These are phyloP conservation scores for Brachyptera putata DNA, from an alignment of 2,888 invertebrate species.

Conservation along the genomic window DNA sequence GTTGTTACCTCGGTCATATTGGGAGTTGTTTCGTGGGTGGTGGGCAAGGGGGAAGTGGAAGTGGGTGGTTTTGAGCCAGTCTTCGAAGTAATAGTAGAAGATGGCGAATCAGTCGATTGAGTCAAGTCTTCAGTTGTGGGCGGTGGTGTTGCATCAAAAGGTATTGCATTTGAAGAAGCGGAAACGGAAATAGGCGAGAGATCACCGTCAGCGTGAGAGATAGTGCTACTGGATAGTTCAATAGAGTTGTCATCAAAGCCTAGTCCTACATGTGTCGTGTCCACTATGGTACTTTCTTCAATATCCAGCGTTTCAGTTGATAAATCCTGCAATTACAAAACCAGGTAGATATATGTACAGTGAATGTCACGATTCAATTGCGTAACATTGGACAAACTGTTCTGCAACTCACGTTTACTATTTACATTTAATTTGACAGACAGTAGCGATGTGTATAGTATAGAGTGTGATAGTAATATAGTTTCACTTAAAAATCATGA, in stretches of 20 bases:
- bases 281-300: conserved; percentile 11
- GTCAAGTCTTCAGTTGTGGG: conserved; percentile 37
- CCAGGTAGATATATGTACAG: not conserved
- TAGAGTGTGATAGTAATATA: too few relatives aligned
- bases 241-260: not conserved
- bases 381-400: too few relatives aligned
- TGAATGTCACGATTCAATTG: too few relatives aligned
- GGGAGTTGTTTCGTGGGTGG: conserved; percentile 22
- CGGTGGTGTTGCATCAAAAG: conserved; percentile 35
- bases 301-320: conserved; percentile 18
- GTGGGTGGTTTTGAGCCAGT: conserved; percentile 22
- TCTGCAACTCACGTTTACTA: too few relatives aligned
- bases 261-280: conserved; percentile 9
- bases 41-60: conserved; percentile 1
- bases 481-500: too few relatives aligned
- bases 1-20: conserved; percentile 16
- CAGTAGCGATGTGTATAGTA: too few relatives aligned
- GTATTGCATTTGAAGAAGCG: not conserved
- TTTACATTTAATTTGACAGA: too few relatives aligned
- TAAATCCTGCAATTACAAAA: conserved; percentile 12
- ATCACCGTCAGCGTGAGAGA: not conserved
- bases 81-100: conserved; percentile 22
- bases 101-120: conserved; percentile 34
- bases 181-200: not conserved
- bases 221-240: not conserved